These are phyloP conservation scores for Eunapius fragilis DNA, from an alignment of 37 sponge, comb jelly and placozoan species.

Conservation along the genomic window DNA sequence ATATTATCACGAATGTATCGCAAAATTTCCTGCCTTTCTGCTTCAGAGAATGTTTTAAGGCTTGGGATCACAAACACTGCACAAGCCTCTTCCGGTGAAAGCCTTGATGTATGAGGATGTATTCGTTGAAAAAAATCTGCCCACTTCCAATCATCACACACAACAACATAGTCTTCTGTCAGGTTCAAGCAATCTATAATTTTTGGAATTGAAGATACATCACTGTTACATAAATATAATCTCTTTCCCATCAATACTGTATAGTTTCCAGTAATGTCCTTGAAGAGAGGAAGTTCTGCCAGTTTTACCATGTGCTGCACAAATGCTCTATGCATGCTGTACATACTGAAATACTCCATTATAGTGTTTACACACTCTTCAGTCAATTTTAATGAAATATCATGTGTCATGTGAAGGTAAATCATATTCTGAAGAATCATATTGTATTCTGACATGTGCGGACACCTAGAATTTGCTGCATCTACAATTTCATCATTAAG, in stretches of 20 bases:
- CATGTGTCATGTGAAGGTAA: not conserved
- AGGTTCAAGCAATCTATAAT: slow-evolving; percentile 13
- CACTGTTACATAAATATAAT: slow-evolving; percentile 35
- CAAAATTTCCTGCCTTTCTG: slow-evolving; percentile 28
- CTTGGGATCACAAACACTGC: slow-evolving; percentile 28
- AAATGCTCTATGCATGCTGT: too few species aligned
- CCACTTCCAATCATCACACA: slow-evolving; percentile 30
- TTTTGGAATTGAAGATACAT: slow-evolving; percentile 3
- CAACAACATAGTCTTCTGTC: slow-evolving; percentile 5
- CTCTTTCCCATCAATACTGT: slow-evolving; percentile 20
- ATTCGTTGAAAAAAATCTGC: not conserved
- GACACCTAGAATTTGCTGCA: not conserved
- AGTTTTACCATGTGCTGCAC: not conserved
- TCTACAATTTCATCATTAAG: slow-evolving; percentile 16
- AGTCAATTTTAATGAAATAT: not conserved
- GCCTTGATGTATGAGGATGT: not conserved
- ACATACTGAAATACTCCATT: not conserved
- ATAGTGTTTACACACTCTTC: not conserved
- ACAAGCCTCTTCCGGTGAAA: slow-evolving; percentile 24
- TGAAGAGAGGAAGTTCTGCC: slow-evolving; percentile 48
- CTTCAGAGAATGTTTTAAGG: slow-evolving; percentile 25
- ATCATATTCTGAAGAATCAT: not conserved
- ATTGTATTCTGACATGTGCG: not conserved
- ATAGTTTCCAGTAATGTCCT: slow-evolving; percentile 34
- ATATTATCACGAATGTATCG: slow-evolving; percentile 40